Percentiles rank a stretch among this genome's conserved stretches.
phyloP scores from a whole-genome alignment of 2,888 invertebrate genomes.

The Rhopalosiphum nymphaeae region DNA sequence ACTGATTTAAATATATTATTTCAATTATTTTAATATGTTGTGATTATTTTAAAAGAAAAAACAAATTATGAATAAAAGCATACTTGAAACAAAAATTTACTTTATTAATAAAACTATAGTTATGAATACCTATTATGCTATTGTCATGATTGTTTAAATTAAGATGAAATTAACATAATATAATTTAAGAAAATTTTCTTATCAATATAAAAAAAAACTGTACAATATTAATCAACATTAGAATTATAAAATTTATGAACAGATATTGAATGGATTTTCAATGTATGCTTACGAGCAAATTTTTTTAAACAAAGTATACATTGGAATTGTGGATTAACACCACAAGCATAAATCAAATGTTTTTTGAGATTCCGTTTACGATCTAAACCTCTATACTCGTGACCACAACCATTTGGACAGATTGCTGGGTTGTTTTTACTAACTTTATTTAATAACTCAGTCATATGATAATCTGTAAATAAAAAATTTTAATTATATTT shows the following conservation, averaged over 20 bases:
- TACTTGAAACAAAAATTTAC: background rate
- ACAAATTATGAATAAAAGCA: background rate
- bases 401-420: slow-evolving; percentile 69
- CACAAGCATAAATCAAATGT: slow-evolving; percentile 69
- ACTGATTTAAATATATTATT: background rate
- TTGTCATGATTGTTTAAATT: background rate
- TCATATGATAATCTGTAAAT: background rate
- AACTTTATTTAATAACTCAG: background rate
- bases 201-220: background rate
- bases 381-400: slow-evolving; percentile 67
- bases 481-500: slow-evolving; percentile 2
- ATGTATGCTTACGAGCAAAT: slow-evolving; percentile 64
- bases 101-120: background rate
- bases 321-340: slow-evolving; percentile 69
- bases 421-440: slow-evolving; percentile 61
- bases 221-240: background rate
- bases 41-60: background rate
- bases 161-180: background rate
- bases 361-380: slow-evolving; percentile 69
- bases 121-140: background rate
- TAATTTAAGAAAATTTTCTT: background rate
- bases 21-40: background rate
- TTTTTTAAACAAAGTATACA: slow-evolving; percentile 68
- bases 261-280: slow-evolving; percentile 35
- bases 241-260: slow-evolving; percentile 34